A percentile compares a stretch with the other conserved stretches of the same genome.
Conservation (phyloP, 2,888 invertebrate species). For the Acanthoscelides obtectus region DNA sequence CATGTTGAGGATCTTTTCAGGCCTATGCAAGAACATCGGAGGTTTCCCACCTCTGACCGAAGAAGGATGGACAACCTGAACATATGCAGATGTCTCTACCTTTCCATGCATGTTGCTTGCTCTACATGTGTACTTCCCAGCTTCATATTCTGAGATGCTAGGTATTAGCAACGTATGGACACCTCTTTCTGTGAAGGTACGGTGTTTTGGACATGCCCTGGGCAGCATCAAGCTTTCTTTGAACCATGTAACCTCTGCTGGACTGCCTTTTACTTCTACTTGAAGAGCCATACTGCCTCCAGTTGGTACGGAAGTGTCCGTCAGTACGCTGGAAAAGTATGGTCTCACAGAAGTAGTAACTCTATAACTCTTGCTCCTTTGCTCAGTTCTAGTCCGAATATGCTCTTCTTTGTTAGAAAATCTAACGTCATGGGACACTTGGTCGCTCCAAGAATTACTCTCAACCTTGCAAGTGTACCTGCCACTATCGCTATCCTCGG, state of each 20-base stretch:
- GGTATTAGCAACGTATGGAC: slow-evolving; percentile 70
- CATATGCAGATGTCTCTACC: slow-evolving; percentile 67
- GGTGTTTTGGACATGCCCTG: slow-evolving; percentile 58
- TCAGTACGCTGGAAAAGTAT: slow-evolving; percentile 62
- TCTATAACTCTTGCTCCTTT: slow-evolving; percentile 46
- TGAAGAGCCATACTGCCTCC: slow-evolving; percentile 80
- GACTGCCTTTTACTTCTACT: slow-evolving; percentile 69
- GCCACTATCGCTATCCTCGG: slow-evolving; percentile 66
- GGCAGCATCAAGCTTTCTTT: slow-evolving; percentile 56
- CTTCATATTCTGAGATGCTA: slow-evolving; percentile 67
- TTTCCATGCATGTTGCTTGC: slow-evolving; percentile 62
- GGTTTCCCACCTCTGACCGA: slow-evolving; percentile 64
- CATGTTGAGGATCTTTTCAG: slow-evolving; percentile 70
- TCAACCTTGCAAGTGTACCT: slow-evolving; percentile 72
- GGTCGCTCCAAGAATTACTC: slow-evolving; percentile 67
- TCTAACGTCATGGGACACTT: slow-evolving; percentile 67
- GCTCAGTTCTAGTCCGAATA: slow-evolving; percentile 46
- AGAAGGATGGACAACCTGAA: slow-evolving; percentile 62
- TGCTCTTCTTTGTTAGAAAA: slow-evolving; percentile 50
- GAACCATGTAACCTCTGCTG: slow-evolving; percentile 74
- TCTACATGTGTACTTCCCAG: slow-evolving; percentile 72
- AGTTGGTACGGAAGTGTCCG: slow-evolving; percentile 66
- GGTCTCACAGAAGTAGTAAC: slow-evolving; percentile 43
- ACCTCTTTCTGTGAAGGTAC: slow-evolving; percentile 63
- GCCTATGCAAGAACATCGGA: slow-evolving; percentile 73